Evolutionary conservation across 2,113 vertebrate genomes (phyloP).

Genomic region (Bombycilla garrulus): DNA sequence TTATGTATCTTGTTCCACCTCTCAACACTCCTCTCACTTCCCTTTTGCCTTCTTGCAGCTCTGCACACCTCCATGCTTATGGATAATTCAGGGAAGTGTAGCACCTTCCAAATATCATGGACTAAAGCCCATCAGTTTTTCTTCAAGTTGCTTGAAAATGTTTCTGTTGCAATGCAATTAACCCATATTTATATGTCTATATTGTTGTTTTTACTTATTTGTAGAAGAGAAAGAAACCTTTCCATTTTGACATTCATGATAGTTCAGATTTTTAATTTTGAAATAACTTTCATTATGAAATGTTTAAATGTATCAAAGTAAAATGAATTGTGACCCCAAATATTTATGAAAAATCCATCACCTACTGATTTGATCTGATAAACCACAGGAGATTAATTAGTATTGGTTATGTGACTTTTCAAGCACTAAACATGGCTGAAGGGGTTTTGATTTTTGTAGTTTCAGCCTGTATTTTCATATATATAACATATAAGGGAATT

Average conservation of each 20-base stretch:
- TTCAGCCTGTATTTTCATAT: background rate
- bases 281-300: background rate
- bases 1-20: background rate
- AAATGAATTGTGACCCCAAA: conserved; percentile 1
- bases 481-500: background rate
- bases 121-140: background rate
- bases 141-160: background rate
- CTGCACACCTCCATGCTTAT: background rate
- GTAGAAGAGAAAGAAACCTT: background rate
- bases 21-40: background rate
- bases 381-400: conserved; percentile 50
- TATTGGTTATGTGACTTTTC: conserved; percentile 12
- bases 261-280: background rate
- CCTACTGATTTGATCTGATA: conserved; percentile 18
- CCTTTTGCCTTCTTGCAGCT: background rate
- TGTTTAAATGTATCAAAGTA: background rate
- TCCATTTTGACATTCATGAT: background rate
- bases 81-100: background rate
- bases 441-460: background rate
- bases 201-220: background rate
- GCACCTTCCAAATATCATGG: background rate
- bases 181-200: background rate
- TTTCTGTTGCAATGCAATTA: background rate
- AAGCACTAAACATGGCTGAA: conserved; percentile 24
- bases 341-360: background rate